Evolutionary conservation across 2,797 vertebrate species (phyloP), one percentile per base, ranked within the genome.

Genomic region (Lycodopsis pacificus): DNA sequence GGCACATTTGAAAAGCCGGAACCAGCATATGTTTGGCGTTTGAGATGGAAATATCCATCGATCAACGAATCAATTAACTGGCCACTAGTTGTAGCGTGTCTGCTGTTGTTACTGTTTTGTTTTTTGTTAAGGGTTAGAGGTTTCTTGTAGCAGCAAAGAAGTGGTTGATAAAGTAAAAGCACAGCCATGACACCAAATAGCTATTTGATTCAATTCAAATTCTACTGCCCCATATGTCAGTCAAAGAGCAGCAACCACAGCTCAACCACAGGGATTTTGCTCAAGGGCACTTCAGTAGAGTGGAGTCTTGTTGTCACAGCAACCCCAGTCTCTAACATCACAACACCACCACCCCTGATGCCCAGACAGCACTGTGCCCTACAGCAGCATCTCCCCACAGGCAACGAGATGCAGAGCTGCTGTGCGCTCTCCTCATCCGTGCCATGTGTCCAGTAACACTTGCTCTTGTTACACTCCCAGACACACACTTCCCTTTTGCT

Each of bases 371-470:
- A 62, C 42, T 19, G 25, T 20, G 42, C 51, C 65, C 27, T 6
- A 12, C 4, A 38, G 65, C 62, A 82, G 78, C 86, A 84, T 71
- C 82, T 73, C 54, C 59, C 40, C 58, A 58, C 73, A 73, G 42
- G 22, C 66, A 38, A 40, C 15, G 22, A 46, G 74, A 73, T 71
- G 65, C 74, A 54, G 58, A 65, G 14, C 57, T 48, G 14, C 57
- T 48, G 65, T 30, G 53, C 25, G 19, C 59, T 46, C 80, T 69
- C 77, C 70, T 74, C 81, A 73, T 22, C 63, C 44, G n/a, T 72
- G 80, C 75, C 86, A 81, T 51, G 51, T 71, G 32, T 79, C 81
- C 72, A 34, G 57, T 38, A 83, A 84, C 88, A 88, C 86, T 83
- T 84, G 74, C 70, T 85, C 81, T 63, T 58, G 79, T 76, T 77